A percentile compares a stretch with the other conserved stretches of the same genome.
Evolutionary conservation across 2,888 invertebrate species (phyloP).

Genomic region (Hipparchia sbordonii): DNA sequence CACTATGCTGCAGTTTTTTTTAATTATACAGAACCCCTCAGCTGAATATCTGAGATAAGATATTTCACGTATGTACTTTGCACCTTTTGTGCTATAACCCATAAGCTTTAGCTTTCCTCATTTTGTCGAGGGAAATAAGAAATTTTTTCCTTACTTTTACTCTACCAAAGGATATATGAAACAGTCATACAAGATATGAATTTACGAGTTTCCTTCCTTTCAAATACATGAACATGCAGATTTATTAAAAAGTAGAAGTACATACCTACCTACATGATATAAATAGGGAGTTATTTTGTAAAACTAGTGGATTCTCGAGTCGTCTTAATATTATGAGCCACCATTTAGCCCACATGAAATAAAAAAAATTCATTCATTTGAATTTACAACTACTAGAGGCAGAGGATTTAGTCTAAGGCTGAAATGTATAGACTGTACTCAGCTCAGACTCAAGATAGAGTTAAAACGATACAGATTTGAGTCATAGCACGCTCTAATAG

Average conservation of each 20-base stretch:
- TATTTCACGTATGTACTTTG: conserved; percentile 20
- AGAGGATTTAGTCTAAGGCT: too few species aligned
- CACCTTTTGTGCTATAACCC: conserved; percentile 28
- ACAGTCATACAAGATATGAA: conserved; percentile 28
- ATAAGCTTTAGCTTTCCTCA: conserved; percentile 26
- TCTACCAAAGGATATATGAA: conserved; percentile 24
- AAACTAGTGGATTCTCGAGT: too few species aligned
- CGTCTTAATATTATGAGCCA: too few species aligned
- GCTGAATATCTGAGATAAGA: neutral
- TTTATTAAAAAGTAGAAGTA: neutral
- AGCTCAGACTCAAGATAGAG: too few species aligned
- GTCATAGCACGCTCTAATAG: too few species aligned
- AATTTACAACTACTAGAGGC: too few species aligned
- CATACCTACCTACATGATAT: neutral
- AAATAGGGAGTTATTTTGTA: too few species aligned
- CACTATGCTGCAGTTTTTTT: neutral
- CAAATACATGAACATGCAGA: neutral
- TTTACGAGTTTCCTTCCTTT: conserved; percentile 14
- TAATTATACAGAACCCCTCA: conserved; percentile 8
- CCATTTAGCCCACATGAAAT: too few species aligned
- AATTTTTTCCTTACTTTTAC: conserved; percentile 24
- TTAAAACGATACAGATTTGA: too few species aligned
- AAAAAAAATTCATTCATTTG: too few species aligned
- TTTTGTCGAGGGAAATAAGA: conserved; percentile 31
- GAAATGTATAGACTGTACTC: too few species aligned